Evolutionary conservation across 1,140 invertebrate species (phyloP).

Genomic region (Pinna nobilis): DNA sequence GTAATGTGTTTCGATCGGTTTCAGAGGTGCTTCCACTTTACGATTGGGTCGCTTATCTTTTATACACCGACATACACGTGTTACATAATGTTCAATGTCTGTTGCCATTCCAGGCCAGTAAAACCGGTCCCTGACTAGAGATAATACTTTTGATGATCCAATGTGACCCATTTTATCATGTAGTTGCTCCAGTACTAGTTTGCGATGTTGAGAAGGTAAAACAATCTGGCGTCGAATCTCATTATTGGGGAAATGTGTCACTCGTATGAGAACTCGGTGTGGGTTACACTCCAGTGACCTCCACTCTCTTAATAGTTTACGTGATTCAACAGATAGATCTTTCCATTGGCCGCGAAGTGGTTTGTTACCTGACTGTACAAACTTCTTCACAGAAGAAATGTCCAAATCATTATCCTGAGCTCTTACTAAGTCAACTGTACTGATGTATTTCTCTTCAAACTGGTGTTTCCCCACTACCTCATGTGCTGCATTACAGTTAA

Average conservation of each 20-base stretch:
- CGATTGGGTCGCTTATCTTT: constrained; percentile 14
- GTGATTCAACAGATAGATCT: not conserved
- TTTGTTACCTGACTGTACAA: not conserved
- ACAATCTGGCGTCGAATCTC: constrained; percentile 7
- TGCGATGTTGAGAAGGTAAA: not conserved
- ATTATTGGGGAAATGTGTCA: not conserved
- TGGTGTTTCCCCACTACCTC: too few relatives aligned
- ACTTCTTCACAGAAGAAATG: not conserved
- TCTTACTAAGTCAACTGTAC: not conserved
- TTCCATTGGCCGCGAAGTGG: not conserved
- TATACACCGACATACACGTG: constrained; percentile 6
- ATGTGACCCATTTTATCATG: constrained; percentile 47
- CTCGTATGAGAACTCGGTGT: not conserved
- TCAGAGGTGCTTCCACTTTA: constrained; percentile 10
- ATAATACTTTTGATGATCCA: constrained; percentile 21
- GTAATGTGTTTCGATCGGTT: constrained; percentile 31
- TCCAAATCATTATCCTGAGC: constrained; percentile 10
- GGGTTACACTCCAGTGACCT: not conserved
- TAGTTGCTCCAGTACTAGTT: constrained; percentile 18
- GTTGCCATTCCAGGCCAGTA: constrained; percentile 38
- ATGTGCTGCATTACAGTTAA: not conserved
- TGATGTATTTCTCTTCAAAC: not conserved
- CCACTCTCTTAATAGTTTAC: constrained; percentile 3
- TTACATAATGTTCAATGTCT: constrained; percentile 35
- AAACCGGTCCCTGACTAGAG: constrained; percentile 20